Percentiles rank a stretch among this genome's conserved stretches.
Evolutionary conservation across 2,113 vertebrate genomes (phyloP).

Genomic region (Actenoides hombroni): DNA sequence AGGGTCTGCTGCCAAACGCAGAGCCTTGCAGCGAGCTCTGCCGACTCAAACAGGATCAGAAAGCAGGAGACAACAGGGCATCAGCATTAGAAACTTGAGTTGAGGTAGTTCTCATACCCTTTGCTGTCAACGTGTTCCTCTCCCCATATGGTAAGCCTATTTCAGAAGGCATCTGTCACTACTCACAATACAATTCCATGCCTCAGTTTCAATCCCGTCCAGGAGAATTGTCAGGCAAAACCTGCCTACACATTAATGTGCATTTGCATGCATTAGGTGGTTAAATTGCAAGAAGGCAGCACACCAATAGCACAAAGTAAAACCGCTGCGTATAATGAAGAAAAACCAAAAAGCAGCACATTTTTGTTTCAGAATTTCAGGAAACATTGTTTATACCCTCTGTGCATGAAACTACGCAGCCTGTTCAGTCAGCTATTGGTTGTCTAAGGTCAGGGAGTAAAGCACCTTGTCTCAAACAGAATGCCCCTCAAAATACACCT

Average conservation of each 20-base stretch:
- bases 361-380: not conserved
- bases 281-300: not conserved
- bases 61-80: not conserved
- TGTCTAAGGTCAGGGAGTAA: not conserved
- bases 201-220: not conserved
- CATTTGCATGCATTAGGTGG: not conserved
- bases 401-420: not conserved
- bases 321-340: not conserved
- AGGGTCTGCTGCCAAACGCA: not conserved
- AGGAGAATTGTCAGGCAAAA: not conserved
- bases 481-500: not conserved
- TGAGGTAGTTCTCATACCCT: not conserved
- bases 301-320: not conserved
- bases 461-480: not conserved
- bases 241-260: not conserved
- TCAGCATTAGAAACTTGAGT: not conserved
- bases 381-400: not conserved
- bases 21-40: not conserved
- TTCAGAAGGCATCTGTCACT: not conserved
- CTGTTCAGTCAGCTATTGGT: not conserved
- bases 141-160: not conserved
- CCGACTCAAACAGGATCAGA: not conserved
- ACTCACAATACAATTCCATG: not conserved
- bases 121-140: not conserved
- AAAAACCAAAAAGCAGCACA: not conserved